Conservation (phyloP, 1,140 invertebrate species). For the Neotoxoptera formosana region DNA sequence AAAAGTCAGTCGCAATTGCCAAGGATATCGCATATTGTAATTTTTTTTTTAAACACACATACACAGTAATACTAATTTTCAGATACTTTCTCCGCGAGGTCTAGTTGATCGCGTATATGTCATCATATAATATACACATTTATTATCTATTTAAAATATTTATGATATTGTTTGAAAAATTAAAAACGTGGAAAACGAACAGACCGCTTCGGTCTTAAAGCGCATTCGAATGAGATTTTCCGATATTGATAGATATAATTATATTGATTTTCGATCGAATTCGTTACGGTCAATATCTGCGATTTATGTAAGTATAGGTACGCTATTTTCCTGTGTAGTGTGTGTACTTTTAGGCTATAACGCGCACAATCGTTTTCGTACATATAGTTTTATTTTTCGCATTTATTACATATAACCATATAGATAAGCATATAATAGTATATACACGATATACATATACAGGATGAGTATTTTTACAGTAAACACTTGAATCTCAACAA, state of each 20-base stretch:
- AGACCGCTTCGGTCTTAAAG: neutral
- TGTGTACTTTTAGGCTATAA: neutral
- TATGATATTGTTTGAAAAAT: neutral
- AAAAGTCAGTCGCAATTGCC: neutral
- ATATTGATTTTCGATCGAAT: neutral
- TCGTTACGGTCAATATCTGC: neutral
- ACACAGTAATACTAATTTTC: neutral
- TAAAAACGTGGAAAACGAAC: neutral
- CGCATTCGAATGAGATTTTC: neutral
- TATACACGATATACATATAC: neutral
- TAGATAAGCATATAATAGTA: neutral
- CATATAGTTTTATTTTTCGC: neutral
- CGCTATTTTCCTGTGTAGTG: neutral
- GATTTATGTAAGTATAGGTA: too few species aligned
- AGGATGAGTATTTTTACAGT: neutral
- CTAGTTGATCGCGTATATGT: neutral
- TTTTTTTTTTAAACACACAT: neutral
- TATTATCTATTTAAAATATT: neutral
- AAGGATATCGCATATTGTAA: constrained; percentile 15
- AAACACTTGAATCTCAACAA: neutral
- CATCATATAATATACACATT: neutral
- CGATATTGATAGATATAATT: too few species aligned
- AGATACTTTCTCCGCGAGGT: neutral
- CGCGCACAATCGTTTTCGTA: neutral
- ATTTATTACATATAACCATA: neutral